Base-by-base conservation (phyloP, 2,797 vertebrate species). In the Streptopelia turtur region DNA sequence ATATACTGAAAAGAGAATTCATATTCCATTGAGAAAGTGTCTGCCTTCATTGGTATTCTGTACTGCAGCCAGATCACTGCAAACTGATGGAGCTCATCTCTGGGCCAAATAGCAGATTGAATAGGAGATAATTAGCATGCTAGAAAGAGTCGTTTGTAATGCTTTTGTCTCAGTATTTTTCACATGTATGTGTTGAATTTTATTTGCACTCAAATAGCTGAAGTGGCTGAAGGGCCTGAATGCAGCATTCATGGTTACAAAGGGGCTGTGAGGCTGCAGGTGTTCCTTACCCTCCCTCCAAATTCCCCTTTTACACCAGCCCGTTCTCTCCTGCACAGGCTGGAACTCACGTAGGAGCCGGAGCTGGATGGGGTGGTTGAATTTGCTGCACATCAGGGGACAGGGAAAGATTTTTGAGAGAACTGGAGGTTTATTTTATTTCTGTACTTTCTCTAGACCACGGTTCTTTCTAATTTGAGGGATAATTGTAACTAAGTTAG, bases 71-170 rank as follows among this genome's bases (percentile, higher is more conserved):
- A 95, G 94, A 94, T 96, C 90, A 15, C 81, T 93, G 71, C 78
- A 33, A 83, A 94, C 22, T 49, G 90, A 83, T 75, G 93, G 50
- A 86, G 71, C 81, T 93, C 68, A 93, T 95, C 95, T 78, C 93
- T 90, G 88, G 83, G 95, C 94, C 94, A 92, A 96, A 95, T 0
- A 69, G 78, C 91, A 94, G 93, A 96, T 65, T 94, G 95, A 97
- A 96, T 94, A 75, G 86, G 88, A 96, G 88, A 89, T 83, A 95
- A 96, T 97, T 95, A 96, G 90, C 93, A 95, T 95, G 95, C 96
- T 95, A 92, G 90, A 93, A 96, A 97, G 93, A 87, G 71, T 93
- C 30, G 8, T 75, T 92, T 93, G 88, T 90, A 92, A 78, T 89
- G 93, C 90, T 87, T 97, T 97, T 94, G 96, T 96, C 81, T 75